Conservation (phyloP, 2,888 invertebrate species). For the Apodemia duryi region DNA sequence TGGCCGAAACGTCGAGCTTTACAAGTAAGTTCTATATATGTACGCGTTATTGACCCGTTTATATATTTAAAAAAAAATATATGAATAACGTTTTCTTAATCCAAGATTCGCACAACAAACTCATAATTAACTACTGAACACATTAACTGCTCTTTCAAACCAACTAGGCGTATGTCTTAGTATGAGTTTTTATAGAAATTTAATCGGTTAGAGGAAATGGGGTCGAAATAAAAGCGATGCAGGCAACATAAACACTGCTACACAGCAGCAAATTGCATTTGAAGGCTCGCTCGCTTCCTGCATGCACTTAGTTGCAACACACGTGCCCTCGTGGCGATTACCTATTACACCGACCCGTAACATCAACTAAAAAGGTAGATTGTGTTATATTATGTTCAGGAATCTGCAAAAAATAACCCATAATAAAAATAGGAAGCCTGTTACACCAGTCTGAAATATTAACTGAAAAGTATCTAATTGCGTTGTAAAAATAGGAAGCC, state of each 20-base stretch:
- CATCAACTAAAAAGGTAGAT: background rate
- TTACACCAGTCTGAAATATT: too few species aligned
- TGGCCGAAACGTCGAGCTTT: too few species aligned
- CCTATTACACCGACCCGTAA: slow-evolving; percentile 27
- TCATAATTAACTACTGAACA: background rate
- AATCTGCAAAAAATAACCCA: too few species aligned
- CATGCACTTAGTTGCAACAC: slow-evolving; percentile 40
- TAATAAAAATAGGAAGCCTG: too few species aligned
- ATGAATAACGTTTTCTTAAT: too few species aligned
- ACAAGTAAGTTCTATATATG: too few species aligned
- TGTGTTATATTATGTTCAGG: too few species aligned
- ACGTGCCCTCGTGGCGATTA: slow-evolving; percentile 28
- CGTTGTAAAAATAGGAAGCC: too few species aligned
- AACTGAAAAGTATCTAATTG: too few species aligned
- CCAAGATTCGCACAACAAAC: background rate
- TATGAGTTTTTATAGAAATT: slow-evolving; percentile 22
- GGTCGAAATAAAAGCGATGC: slow-evolving; percentile 34
- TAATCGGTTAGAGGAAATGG: slow-evolving; percentile 33
- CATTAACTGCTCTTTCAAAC: too few species aligned
- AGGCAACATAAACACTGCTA: slow-evolving; percentile 27
- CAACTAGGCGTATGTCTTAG: background rate
- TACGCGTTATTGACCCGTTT: too few species aligned
- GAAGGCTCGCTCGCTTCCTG: slow-evolving; percentile 37
- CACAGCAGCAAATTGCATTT: slow-evolving; percentile 40
- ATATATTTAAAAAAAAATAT: too few species aligned